Percentiles rank a stretch among this genome's conserved stretches.
phyloP scores from a whole-genome alignment of 2,113 vertebrate genomes.

The Mustelus asterias region DNA sequence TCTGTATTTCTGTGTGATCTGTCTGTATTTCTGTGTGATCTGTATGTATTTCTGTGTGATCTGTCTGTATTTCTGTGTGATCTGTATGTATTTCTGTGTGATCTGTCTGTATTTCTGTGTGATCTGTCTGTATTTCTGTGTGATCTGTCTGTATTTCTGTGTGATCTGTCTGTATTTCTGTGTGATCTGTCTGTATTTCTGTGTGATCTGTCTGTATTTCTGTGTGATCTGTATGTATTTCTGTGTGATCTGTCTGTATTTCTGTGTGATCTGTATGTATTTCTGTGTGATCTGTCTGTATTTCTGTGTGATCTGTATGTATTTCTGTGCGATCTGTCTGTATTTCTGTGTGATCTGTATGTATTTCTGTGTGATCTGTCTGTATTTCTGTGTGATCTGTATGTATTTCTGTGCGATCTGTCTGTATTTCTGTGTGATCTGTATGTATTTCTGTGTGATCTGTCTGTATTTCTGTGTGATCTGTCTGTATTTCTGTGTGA shows the following conservation, averaged over 20 bases:
- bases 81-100: too few relatives aligned
- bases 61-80: too few relatives aligned
- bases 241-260: neutral
- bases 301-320: neutral
- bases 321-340: too few relatives aligned
- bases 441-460: neutral
- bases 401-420: too few relatives aligned
- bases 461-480: conserved; percentile 2
- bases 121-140: too few relatives aligned
- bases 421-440: neutral
- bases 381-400: neutral
- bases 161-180: too few relatives aligned
- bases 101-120: too few relatives aligned
- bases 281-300: neutral
- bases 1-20: neutral
- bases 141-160: too few relatives aligned
- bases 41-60: neutral
- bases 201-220: too few relatives aligned
- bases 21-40: neutral
- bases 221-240: neutral
- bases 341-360: neutral
- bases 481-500: neutral
- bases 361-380: neutral
- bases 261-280: neutral
- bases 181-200: too few relatives aligned